Evolutionary conservation across 2,797 vertebrate species (phyloP).

Genomic region (Huso huso): DNA sequence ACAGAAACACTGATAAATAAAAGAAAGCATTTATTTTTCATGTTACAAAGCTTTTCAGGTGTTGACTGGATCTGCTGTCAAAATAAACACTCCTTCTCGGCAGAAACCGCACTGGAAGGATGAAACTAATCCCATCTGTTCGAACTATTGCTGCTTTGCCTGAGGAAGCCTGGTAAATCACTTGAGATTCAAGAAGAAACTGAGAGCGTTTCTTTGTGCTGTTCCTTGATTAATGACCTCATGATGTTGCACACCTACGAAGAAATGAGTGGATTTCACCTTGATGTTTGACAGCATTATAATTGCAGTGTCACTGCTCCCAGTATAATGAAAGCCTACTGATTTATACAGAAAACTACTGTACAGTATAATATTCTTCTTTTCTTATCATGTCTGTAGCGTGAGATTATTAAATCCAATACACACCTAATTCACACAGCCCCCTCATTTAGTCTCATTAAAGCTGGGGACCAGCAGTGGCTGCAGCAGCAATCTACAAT

Average conservation of each 20-base stretch:
- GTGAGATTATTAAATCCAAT: slow-evolving; percentile 17
- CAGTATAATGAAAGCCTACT: slow-evolving; percentile 21
- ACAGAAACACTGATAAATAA: neutral
- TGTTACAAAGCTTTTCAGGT: neutral
- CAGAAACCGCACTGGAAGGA: slow-evolving; percentile 10
- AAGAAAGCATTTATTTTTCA: neutral
- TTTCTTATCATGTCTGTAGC: neutral
- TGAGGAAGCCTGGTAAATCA: slow-evolving; percentile 19
- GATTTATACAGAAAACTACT: neutral
- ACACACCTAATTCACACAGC: slow-evolving; percentile 29
- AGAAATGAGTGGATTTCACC: slow-evolving; percentile 18
- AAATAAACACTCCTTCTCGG: neutral
- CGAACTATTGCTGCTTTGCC: slow-evolving; percentile 23
- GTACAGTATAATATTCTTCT: neutral
- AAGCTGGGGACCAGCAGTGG: slow-evolving; percentile 23
- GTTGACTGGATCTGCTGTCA: slow-evolving; percentile 23
- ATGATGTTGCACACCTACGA: slow-evolving; percentile 21
- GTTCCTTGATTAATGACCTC: slow-evolving; percentile 20
- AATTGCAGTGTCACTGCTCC: slow-evolving; percentile 10
- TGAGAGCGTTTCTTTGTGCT: slow-evolving; percentile 3
- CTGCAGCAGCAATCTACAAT: too few relatives aligned
- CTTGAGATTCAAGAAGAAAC: slow-evolving; percentile 8
- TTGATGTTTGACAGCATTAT: slow-evolving; percentile 10
- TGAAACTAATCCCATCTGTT: slow-evolving; percentile 27
- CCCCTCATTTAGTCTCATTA: slow-evolving; percentile 28